phyloP scores from a whole-genome alignment of 1,140 invertebrate genomes.

The Hestina assimilis region DNA sequence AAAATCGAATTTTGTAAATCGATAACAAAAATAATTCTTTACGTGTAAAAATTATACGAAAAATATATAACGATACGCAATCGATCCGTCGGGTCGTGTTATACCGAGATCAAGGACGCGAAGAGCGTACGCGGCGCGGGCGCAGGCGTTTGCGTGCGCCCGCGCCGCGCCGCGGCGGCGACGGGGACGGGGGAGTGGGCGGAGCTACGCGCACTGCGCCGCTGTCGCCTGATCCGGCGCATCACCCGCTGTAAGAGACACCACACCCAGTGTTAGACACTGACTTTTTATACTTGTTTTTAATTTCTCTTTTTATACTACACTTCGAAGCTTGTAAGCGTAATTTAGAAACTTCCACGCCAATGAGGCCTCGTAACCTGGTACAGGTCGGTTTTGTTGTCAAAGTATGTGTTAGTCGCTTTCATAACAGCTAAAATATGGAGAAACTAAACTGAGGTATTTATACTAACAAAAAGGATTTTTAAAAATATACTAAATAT shows the following conservation, averaged over 20 bases:
- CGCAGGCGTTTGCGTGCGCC: slow-evolving; percentile 49
- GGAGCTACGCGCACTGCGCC: slow-evolving; percentile 78
- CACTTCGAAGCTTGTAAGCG: slow-evolving; percentile 45
- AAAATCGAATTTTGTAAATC: slow-evolving; percentile 37
- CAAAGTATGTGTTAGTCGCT: too few species aligned
- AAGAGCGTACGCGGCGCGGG: slow-evolving; percentile 58
- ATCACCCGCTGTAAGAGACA: slow-evolving; percentile 78
- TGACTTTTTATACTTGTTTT: slow-evolving; percentile 60
- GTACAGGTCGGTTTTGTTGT: too few species aligned
- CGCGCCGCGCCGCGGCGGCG: slow-evolving; percentile 57
- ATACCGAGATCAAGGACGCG: slow-evolving; percentile 73
- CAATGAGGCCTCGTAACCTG: slow-evolving; percentile 35
- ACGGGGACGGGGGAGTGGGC: slow-evolving; percentile 35
- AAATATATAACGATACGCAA: slow-evolving; percentile 61
- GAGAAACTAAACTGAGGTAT: too few species aligned
- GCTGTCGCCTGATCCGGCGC: slow-evolving; percentile 75
- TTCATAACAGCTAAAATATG: too few species aligned
- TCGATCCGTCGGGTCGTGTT: slow-evolving; percentile 69
- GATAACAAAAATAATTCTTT: slow-evolving; percentile 54
- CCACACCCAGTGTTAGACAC: slow-evolving; percentile 76
- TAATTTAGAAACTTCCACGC: slow-evolving; percentile 26
- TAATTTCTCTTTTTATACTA: slow-evolving; percentile 47
- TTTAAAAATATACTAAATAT: too few species aligned
- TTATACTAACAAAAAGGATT: too few species aligned
- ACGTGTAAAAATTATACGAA: slow-evolving; percentile 39